phyloP scores from a whole-genome alignment of 92 coral and sea anemone genomes.

The Isaurus tuberculatus region DNA sequence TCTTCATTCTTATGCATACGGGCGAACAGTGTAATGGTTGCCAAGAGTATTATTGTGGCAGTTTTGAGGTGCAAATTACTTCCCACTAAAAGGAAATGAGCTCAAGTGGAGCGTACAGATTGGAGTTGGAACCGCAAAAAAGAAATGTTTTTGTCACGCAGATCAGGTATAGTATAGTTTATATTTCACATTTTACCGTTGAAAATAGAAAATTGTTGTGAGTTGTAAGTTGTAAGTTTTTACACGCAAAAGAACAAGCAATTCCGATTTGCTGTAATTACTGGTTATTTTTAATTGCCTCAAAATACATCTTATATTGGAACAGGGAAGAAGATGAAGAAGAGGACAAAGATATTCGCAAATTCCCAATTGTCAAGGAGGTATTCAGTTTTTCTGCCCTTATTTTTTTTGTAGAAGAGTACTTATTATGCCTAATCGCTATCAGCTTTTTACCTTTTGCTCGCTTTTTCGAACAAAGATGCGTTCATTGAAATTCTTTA shows the following conservation, averaged over 20 bases:
- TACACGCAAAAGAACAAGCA: background rate
- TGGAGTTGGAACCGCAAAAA: conserved; percentile 85
- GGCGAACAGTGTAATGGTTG: conserved; percentile 61
- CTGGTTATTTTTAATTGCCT: background rate
- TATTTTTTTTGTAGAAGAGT: background rate
- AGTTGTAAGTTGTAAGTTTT: too few relatives aligned
- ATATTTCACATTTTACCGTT: background rate
- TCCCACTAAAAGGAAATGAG: conserved; percentile 12
- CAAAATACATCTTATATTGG: conserved; percentile 9
- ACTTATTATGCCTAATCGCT: background rate
- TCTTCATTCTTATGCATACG: conserved; percentile 53
- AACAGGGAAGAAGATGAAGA: conserved; percentile 89
- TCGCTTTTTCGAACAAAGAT: too few relatives aligned
- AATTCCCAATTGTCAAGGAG: conserved; percentile 89
- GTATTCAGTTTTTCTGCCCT: conserved; percentile 56
- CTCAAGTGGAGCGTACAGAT: conserved; percentile 57
- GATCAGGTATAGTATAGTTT: conserved; percentile 87
- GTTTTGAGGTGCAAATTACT: background rate
- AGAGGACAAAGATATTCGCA: conserved; percentile 74
- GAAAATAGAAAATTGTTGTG: background rate
- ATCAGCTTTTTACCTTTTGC: background rate
- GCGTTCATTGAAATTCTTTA: too few relatives aligned
- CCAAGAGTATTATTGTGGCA: background rate
- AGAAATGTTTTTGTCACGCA: conserved; percentile 95
- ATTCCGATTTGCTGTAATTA: background rate